Evolutionary conservation across 2,797 vertebrate species (phyloP).

Genomic region (Siniperca scherzeri): DNA sequence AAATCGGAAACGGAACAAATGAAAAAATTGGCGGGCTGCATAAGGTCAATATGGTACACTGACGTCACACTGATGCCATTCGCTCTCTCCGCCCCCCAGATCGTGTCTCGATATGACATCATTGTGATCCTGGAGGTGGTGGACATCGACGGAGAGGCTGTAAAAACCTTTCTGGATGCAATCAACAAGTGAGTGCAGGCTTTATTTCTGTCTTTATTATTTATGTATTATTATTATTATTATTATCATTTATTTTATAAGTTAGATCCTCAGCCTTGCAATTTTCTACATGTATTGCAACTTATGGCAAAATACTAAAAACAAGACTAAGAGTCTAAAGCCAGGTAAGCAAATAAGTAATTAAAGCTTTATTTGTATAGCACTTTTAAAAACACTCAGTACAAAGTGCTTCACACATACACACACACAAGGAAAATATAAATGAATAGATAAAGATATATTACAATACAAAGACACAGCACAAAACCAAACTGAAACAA

Average conservation of each 20-base stretch:
- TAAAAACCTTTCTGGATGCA: conserved; percentile 72
- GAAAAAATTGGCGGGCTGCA: too few relatives aligned
- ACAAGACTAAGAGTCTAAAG: too few relatives aligned
- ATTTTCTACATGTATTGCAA: neutral
- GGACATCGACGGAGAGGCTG: conserved; percentile 73
- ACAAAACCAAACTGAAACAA: too few relatives aligned
- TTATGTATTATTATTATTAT: neutral
- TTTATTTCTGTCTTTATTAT: neutral
- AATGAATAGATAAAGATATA: too few relatives aligned
- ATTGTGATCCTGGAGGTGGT: conserved; percentile 87
- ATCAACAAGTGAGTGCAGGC: conserved; percentile 79
- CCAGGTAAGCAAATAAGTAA: too few relatives aligned
- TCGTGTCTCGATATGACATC: conserved; percentile 87
- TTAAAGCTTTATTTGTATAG: too few relatives aligned
- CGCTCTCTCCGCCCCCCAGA: conserved; percentile 63
- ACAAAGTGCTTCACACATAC: too few relatives aligned
- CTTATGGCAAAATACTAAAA: neutral
- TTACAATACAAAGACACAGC: too few relatives aligned
- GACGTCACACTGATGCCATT: neutral
- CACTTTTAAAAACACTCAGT: too few relatives aligned
- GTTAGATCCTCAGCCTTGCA: too few relatives aligned
- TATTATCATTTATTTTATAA: neutral
- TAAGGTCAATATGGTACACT: neutral
- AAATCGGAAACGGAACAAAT: too few relatives aligned
- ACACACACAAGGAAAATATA: too few relatives aligned